These are phyloP conservation scores for Drosophila merina DNA, from an alignment of 2,888 invertebrate genomes.

Conservation along the genomic window DNA sequence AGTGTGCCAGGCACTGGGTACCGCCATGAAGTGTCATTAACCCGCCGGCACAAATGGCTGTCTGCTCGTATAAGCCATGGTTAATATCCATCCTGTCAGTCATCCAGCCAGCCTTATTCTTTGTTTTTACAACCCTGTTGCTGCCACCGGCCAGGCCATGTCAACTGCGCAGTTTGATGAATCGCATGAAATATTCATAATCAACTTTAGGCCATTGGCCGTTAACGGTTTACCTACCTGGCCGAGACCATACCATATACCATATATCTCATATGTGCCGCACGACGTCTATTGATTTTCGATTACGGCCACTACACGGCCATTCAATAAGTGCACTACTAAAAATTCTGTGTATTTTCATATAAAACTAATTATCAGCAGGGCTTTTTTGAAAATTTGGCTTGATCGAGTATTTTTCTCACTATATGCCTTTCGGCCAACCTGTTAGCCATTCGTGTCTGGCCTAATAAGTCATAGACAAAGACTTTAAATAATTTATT, in stretches of 20 bases:
- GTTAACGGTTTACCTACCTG: conserved; percentile 29
- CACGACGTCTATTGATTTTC: conserved; percentile 65
- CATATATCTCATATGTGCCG: conserved; percentile 55
- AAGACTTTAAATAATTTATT: conserved; percentile 45
- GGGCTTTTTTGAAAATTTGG: too few species aligned
- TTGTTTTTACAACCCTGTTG: conserved; percentile 10
- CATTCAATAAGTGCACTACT: conserved; percentile 12
- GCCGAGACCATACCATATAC: conserved; percentile 52
- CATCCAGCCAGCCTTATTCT: conserved; percentile 3
- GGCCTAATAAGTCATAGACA: conserved; percentile 51
- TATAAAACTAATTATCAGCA: too few species aligned
- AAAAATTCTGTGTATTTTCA: neutral
- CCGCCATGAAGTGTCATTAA: conserved; percentile 44
- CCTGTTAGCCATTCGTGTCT: conserved; percentile 70
- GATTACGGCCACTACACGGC: conserved; percentile 58
- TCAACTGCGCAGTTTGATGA: conserved; percentile 58
- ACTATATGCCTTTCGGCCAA: conserved; percentile 43
- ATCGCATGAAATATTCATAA: conserved; percentile 65
- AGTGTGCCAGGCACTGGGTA: conserved; percentile 7
- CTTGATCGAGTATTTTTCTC: neutral
- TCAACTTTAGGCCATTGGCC: conserved; percentile 52
- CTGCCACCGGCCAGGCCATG: conserved; percentile 7
- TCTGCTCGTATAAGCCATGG: conserved; percentile 14
- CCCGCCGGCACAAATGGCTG: conserved; percentile 16
- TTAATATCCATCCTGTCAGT: conserved; percentile 20